Percentiles rank a stretch among this genome's conserved stretches.
Conservation (phyloP, 2,797 vertebrate species). For the Oreonectes daqikongensis region DNA sequence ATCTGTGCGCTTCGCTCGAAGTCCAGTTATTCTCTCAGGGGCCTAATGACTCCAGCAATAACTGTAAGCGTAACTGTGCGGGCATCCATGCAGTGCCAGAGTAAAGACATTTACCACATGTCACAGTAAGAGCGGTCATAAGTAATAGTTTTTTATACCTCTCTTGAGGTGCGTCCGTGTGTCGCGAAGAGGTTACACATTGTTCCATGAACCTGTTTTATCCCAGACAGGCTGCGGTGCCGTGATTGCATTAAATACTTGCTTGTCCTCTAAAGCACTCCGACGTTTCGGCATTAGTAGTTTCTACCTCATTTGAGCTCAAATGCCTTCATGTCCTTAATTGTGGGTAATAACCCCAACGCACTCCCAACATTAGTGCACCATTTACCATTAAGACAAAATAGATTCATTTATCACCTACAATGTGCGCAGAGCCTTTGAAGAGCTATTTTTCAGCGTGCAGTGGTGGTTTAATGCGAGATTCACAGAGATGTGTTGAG, state of each 20-base stretch:
- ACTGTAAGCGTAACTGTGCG: slow-evolving; percentile 39
- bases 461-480: slow-evolving; percentile 53
- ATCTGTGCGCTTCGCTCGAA: slow-evolving; percentile 38
- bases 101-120: slow-evolving; percentile 50
- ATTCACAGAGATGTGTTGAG: slow-evolving; percentile 17
- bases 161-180: slow-evolving; percentile 36
- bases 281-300: slow-evolving; percentile 47
- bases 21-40: slow-evolving; percentile 35
- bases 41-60: slow-evolving; percentile 49
- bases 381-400: slow-evolving; percentile 71
- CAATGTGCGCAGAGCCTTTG: slow-evolving; percentile 40
- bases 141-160: slow-evolving; percentile 50
- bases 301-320: slow-evolving; percentile 73
- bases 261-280: slow-evolving; percentile 58
- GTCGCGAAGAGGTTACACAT: slow-evolving; percentile 41
- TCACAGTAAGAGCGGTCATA: slow-evolving; percentile 27
- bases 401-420: slow-evolving; percentile 62
- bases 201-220: slow-evolving; percentile 42
- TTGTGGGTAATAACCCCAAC: slow-evolving; percentile 76
- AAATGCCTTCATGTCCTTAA: slow-evolving; percentile 69
- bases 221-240: slow-evolving; percentile 56
- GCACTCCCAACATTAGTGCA: slow-evolving; percentile 64
- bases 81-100: slow-evolving; percentile 43
- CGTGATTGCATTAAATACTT: slow-evolving; percentile 54
- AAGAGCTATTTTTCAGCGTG: slow-evolving; percentile 59